These are phyloP conservation scores for Lepidocolaptes lacrymiger DNA, from an alignment of 2,797 vertebrate genomes.

Conservation along the genomic window DNA sequence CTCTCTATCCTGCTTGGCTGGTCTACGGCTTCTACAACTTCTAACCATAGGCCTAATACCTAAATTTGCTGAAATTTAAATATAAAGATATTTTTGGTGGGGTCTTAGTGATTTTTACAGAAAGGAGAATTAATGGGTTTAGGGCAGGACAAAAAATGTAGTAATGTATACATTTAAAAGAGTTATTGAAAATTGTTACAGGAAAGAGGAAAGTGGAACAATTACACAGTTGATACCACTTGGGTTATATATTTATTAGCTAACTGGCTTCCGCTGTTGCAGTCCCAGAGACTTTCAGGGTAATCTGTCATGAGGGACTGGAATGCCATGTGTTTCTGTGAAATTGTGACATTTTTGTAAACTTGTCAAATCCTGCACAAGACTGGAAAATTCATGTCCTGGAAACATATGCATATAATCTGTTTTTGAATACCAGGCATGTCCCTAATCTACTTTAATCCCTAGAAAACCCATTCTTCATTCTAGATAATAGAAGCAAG, in stretches of 20 bases:
- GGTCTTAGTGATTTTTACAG: background rate
- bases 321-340: background rate
- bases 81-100: background rate
- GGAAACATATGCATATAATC: background rate
- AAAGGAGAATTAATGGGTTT: background rate
- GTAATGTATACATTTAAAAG: background rate
- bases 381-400: background rate
- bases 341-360: background rate
- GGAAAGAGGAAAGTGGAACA: background rate
- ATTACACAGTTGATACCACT: background rate
- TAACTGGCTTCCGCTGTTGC: background rate
- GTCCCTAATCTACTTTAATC: slow-evolving; percentile 6
- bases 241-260: background rate
- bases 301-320: background rate
- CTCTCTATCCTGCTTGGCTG: background rate
- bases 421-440: background rate
- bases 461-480: background rate
- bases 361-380: background rate
- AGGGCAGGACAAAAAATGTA: background rate
- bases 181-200: background rate
- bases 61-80: background rate
- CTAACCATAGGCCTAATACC: background rate
- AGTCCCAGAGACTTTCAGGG: background rate
- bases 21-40: background rate
- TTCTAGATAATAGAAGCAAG: background rate